Evolutionary conservation across 2,113 vertebrate species (phyloP), one percentile per base, ranked within the genome.

Genomic region (Willisornis vidua): DNA sequence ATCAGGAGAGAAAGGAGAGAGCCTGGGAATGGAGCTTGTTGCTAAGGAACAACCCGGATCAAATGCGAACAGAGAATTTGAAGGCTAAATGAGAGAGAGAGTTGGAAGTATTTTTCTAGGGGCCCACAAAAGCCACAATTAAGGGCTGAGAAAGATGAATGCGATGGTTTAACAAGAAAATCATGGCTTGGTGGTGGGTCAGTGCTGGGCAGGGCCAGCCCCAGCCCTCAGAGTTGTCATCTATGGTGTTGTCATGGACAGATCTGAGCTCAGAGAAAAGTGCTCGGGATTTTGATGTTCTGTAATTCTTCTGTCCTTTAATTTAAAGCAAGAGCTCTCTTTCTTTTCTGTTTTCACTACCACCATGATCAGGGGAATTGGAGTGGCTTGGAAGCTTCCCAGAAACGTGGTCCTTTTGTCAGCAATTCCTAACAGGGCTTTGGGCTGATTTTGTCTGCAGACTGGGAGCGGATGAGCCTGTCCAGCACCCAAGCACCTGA

Each of bases 21-120:
- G 87, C 94, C 92, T 91, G 94, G 88, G 95, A 94, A 81, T 22
- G 0, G 59, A 61, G 76, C 77, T 79, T n/a, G 96, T 95, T 96
- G 95, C 95, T 96, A 85, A 87, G 95, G 39, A 78, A 91, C 87
- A 57, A 20, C 62, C 3, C 12, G 86, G 74, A 62, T 52, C 58
- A 78, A 91, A 82, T 29, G 80, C 1, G 31, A 82, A 4, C 77
- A 41, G 77, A 67, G 74, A 52, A 67, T 54, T 39, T 75, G 70
- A 67, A 65, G 93, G 68, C 70, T 65, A 46, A 62, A 87, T 24
- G 84, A 52, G 70, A 89, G 70, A 89, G 49, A 37, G 28, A 59
- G 63, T 67, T 45, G 63, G 86, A 65, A 87, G 65, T 74, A 65
- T 78, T 92, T 93, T 93, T 57, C 61, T 78, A 67, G 91, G 82